Evolutionary conservation across 23 tunicate species (phyloP), one percentile per base, ranked within the genome.

Genomic region (Ciona savignyi): DNA sequence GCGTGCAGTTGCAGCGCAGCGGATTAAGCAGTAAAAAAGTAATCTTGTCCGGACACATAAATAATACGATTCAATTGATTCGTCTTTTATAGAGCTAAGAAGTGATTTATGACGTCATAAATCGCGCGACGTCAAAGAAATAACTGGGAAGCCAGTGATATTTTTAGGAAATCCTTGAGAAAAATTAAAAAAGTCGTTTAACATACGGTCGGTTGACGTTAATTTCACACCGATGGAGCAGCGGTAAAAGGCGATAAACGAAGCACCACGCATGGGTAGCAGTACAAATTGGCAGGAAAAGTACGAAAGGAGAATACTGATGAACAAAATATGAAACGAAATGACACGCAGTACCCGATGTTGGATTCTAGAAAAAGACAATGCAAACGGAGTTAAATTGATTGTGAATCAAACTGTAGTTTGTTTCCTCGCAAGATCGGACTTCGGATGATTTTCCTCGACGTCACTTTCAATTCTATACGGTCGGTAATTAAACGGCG

Each of bases 401-500:
- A n/a, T n/a, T n/a, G n/a, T 15, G 56, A 9, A 9, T 63, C 22
- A 63, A 23, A 63, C 67, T 22, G 67, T 63, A 4, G 67, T 63
- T 22, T 63, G 67, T 25, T 63, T 63, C 15, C 56, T 42, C 15
- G 56, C 15, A 9, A 42, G 56, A 42, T 42, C 56, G 15, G 15
- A 15, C 15, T 42, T 42, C 11, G 9, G 56, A 15, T 42, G 56
- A 63, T 23, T 63, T 63, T 23, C 28, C 4, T 63, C 67, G 6
- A 4, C 26, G 28, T 6, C 6, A 20, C 22, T 25, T 4, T 4
- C 28, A 9, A n/a, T 63, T 22, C 28, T 63, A 19, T 48, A 31
- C 21, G 88, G 88, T 32, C 77, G 67, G 70, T 83, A 83, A 34
- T 83, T 83, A 72, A 83, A 83, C 19, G 88, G 88, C 33, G 88